Conservation (phyloP, 2,113 vertebrate genomes). For the Xerus inauris region DNA sequence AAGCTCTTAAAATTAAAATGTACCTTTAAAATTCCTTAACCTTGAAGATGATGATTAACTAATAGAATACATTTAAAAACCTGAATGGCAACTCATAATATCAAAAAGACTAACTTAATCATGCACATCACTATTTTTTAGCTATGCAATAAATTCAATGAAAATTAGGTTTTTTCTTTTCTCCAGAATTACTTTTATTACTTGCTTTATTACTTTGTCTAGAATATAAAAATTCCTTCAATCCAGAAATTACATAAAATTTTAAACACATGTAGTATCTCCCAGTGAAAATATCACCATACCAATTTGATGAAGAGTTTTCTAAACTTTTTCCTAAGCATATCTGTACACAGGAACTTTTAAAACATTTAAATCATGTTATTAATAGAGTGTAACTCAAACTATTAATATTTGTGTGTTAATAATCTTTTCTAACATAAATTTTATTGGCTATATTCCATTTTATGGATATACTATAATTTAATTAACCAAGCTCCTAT, state of each 20-base stretch:
- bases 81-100: not conserved
- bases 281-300: not conserved
- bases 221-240: not conserved
- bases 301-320: not conserved
- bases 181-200: no score
- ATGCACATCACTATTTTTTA: not conserved
- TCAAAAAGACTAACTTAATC: not conserved
- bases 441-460: constrained; percentile 5
- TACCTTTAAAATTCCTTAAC: constrained; percentile 43
- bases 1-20: constrained; percentile 44
- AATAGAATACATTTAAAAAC: not conserved
- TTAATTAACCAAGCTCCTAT: not conserved
- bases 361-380: not conserved
- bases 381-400: constrained; percentile 17
- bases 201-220: constrained; percentile 17
- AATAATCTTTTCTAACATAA: not conserved
- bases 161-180: not conserved
- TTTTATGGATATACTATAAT: not conserved
- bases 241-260: not conserved
- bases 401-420: not conserved
- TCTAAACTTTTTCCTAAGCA: not conserved
- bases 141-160: not conserved
- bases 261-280: not conserved
- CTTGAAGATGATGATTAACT: not conserved
- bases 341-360: not conserved